Evolutionary conservation across 2,113 vertebrate species (phyloP).

Genomic region (Manacus vitellinus): DNA sequence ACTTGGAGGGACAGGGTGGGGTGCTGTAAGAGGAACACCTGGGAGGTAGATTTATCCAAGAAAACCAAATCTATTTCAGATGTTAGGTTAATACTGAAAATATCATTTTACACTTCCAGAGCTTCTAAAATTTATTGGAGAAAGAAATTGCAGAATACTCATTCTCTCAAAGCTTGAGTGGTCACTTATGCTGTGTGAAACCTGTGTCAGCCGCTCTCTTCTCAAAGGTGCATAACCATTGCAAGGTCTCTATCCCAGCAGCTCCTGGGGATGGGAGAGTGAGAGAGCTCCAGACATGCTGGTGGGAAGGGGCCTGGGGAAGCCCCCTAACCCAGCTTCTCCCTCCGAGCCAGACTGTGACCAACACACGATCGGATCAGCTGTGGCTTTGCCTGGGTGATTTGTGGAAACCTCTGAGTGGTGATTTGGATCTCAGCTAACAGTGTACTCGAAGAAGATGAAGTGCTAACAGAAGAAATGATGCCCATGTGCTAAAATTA

Average conservation of each 20-base stretch:
- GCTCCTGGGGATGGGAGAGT: background rate
- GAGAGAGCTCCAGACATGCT: background rate
- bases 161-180: fast-evolving
- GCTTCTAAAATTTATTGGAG: background rate
- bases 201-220: background rate
- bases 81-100: background rate
- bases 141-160: background rate
- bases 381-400: fast-evolving
- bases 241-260: background rate
- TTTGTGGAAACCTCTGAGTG: fast-evolving
- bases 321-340: background rate
- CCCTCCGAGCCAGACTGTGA: fast-evolving
- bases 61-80: background rate
- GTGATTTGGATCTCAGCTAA: background rate
- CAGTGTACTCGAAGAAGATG: background rate
- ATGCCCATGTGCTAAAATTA: background rate
- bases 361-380: fast-evolving
- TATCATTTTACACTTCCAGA: background rate
- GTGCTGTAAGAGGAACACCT: background rate
- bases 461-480: background rate
- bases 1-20: background rate
- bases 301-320: background rate
- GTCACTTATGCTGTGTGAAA: background rate
- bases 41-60: background rate
- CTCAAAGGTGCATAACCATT: background rate